phyloP scores from a whole-genome alignment of 2,888 invertebrate genomes.

The Cheilosia soror region DNA sequence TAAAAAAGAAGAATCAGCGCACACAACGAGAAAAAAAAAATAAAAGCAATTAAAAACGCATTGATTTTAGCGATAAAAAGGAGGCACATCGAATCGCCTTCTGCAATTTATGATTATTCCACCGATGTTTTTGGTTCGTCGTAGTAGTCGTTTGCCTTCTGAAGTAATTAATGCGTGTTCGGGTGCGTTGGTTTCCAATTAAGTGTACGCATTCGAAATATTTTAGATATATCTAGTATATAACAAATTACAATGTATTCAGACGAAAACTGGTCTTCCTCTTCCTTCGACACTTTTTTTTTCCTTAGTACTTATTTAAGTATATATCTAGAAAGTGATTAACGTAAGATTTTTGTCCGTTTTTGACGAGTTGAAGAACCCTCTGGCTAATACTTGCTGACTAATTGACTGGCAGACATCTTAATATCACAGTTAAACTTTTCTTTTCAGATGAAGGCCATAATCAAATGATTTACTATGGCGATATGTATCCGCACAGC shows the following conservation, averaged over 20 bases:
- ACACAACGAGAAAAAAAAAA: constrained; percentile 12
- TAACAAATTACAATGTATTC: background rate
- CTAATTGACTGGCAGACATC: constrained; percentile 40
- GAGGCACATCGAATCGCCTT: constrained; percentile 72
- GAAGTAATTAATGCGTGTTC: constrained; percentile 67
- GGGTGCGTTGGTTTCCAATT: constrained; percentile 63
- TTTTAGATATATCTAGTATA: constrained; percentile 20
- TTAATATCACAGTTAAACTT: constrained; percentile 17
- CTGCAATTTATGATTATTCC: constrained; percentile 68
- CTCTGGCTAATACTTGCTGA: background rate
- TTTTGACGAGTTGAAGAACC: background rate
- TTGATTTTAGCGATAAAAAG: constrained; percentile 74
- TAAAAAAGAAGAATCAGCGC: constrained; percentile 28
- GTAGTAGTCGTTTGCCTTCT: constrained; percentile 39
- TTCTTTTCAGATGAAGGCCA: constrained; percentile 14
- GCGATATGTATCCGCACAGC: constrained; percentile 16
- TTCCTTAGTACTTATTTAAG: constrained; percentile 22
- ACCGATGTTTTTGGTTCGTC: constrained; percentile 21
- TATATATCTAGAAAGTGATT: constrained; percentile 52
- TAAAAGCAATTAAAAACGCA: constrained; percentile 74
- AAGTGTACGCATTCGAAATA: constrained; percentile 61
- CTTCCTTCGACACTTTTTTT: background rate
- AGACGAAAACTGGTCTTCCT: constrained; percentile 40
- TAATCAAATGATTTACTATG: constrained; percentile 57
- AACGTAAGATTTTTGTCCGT: constrained; percentile 32